These are phyloP conservation scores for Speoplatyrhinus poulsoni DNA, from an alignment of 2,113 vertebrate species.

Conservation along the genomic window DNA sequence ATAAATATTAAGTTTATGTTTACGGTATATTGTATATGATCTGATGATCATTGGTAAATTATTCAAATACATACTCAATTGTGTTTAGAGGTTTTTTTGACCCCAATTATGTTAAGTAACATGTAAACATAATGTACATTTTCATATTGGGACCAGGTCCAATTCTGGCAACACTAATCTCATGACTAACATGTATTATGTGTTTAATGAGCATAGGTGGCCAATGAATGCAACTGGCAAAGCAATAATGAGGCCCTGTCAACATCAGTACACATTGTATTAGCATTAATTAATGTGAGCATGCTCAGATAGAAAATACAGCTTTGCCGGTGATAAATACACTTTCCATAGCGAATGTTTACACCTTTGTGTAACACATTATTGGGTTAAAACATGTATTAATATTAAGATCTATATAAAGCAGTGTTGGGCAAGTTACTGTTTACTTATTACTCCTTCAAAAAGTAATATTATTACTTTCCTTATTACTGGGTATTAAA, in stretches of 20 bases:
- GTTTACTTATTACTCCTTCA: too few relatives aligned
- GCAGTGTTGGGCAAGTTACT: too few relatives aligned
- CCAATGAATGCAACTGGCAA: constrained; percentile 36
- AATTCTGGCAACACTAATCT: constrained; percentile 27
- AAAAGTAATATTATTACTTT: too few relatives aligned
- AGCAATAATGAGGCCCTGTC: constrained; percentile 30
- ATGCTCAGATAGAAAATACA: constrained; percentile 32
- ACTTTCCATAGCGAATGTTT: constrained; percentile 27
- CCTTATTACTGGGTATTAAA: too few relatives aligned
- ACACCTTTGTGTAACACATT: not conserved
- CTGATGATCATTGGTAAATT: too few relatives aligned
- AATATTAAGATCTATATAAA: too few relatives aligned
- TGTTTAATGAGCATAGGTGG: constrained; percentile 46
- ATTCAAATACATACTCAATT: not conserved
- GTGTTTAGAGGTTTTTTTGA: not conserved
- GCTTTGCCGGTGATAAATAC: constrained; percentile 27
- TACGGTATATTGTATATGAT: too few relatives aligned
- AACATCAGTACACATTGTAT: constrained; percentile 48
- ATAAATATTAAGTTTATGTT: too few relatives aligned
- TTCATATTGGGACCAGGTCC: too few relatives aligned
- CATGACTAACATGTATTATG: constrained; percentile 57
- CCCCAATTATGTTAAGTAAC: constrained; percentile 13
- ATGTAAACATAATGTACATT: constrained; percentile 12
- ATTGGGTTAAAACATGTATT: too few relatives aligned
- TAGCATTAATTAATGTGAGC: constrained; percentile 32